phyloP scores from a whole-genome alignment of 2,113 vertebrate species.

The Phrynosoma platyrhinos region DNA sequence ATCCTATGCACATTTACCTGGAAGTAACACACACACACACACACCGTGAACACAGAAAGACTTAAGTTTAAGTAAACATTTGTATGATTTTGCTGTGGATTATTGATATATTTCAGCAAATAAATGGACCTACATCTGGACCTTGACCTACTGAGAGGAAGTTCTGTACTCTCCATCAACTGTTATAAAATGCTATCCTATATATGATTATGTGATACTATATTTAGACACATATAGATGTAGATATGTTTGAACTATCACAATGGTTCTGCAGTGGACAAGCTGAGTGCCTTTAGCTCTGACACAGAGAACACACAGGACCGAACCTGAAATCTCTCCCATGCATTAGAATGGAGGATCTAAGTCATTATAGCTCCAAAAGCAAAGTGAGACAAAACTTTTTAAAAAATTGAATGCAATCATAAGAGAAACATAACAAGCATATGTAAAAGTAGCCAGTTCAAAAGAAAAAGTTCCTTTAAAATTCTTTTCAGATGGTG shows the following conservation, averaged over 20 bases:
- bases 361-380: neutral
- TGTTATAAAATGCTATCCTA: constrained; percentile 41
- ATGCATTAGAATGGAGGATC: neutral
- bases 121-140: neutral
- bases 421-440: rapidly evolving
- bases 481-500: neutral
- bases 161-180: constrained; percentile 52
- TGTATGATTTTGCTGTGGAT: neutral
- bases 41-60: neutral
- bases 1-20: neutral
- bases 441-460: constrained; percentile 8
- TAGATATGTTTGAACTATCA: constrained; percentile 43
- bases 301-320: neutral
- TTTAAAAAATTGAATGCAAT: neutral
- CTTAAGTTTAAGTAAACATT: neutral
- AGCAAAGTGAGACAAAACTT: neutral
- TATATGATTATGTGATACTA: constrained; percentile 20
- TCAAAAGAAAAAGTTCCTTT: constrained; percentile 26
- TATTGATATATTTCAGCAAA: constrained; percentile 35
- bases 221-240: neutral
- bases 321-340: neutral
- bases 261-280: rapidly evolving
- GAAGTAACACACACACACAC: neutral
- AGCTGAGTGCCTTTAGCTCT: neutral
- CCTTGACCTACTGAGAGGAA: constrained; percentile 57